Evolutionary conservation across 2,113 vertebrate species (phyloP).

Genomic region (Pachypanchax playfairii): DNA sequence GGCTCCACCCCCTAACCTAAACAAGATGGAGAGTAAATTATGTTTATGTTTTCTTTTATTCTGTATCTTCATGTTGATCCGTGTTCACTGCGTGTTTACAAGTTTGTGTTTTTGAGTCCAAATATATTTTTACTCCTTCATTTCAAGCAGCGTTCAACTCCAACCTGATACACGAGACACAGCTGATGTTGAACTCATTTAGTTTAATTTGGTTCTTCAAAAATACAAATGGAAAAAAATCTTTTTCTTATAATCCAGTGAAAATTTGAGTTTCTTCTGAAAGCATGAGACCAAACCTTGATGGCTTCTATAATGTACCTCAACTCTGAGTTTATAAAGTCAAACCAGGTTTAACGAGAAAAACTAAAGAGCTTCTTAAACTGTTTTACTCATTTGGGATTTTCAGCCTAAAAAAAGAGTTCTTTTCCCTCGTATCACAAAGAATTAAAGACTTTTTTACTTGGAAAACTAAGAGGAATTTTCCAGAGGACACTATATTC

Average conservation of each 20-base stretch:
- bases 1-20: too few species aligned
- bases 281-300: constrained; percentile 9
- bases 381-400: constrained; percentile 20
- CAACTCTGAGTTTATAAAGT: too few species aligned
- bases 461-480: constrained; percentile 64
- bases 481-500: constrained; percentile 60
- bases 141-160: constrained; percentile 21
- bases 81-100: too few species aligned
- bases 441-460: constrained; percentile 57
- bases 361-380: constrained; percentile 9
- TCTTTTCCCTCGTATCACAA: constrained; percentile 44
- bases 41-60: too few species aligned
- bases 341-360: constrained; percentile 6
- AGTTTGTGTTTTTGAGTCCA: too few species aligned
- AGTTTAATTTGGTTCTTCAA: too few species aligned
- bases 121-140: neutral
- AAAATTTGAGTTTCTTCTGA: neutral
- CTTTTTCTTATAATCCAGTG: neutral
- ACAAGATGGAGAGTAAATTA: too few species aligned
- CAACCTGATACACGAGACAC: constrained; percentile 43
- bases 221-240: neutral
- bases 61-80: too few species aligned
- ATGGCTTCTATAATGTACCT: neutral
- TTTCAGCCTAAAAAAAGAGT: constrained; percentile 28
- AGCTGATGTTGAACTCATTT: constrained; percentile 6